Evolutionary conservation across 2,113 vertebrate genomes (phyloP).

Genomic region (Solenodon paradoxus): DNA sequence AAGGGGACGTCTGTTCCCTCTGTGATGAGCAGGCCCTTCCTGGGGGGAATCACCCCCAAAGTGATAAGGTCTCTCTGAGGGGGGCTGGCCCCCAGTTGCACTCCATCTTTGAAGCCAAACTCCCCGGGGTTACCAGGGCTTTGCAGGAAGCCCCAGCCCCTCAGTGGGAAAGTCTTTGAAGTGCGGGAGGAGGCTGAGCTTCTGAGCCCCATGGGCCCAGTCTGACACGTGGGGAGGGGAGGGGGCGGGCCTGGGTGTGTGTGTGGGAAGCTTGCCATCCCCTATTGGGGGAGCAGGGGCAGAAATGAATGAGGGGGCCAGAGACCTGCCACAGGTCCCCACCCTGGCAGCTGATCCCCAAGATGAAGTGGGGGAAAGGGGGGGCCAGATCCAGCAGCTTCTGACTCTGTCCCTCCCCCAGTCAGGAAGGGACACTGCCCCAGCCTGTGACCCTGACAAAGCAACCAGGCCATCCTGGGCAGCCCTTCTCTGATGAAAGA

Average conservation of each 20-base stretch:
- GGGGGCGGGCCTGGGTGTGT: neutral
- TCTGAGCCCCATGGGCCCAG: neutral
- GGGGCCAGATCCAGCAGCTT: neutral
- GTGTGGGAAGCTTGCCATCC: neutral
- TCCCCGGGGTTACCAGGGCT: slow-evolving; percentile 74
- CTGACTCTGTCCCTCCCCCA: neutral
- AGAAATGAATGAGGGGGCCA: neutral
- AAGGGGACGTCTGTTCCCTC: slow-evolving; percentile 70
- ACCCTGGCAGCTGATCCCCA: neutral
- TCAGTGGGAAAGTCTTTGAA: slow-evolving; percentile 79
- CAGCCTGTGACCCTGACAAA: neutral
- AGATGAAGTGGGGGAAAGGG: neutral
- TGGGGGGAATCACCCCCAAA: slow-evolving; percentile 71
- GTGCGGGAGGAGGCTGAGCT: slow-evolving; percentile 68
- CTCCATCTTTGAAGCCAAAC: slow-evolving; percentile 80
- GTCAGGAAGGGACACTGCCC: neutral
- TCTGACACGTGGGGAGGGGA: slow-evolving; percentile 32
- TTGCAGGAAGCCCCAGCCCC: slow-evolving; percentile 71
- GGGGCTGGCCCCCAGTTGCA: slow-evolving; percentile 73
- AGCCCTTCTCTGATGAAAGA: too few relatives aligned
- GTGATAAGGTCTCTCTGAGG: slow-evolving; percentile 73
- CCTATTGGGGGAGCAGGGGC: neutral
- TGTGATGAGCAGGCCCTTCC: slow-evolving; percentile 75
- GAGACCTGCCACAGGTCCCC: neutral
- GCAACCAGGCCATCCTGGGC: neutral